A percentile compares a stretch with the other conserved stretches of the same genome.
phyloP scores from a whole-genome alignment of 2,797 vertebrate species.

The Semaprochilodus insignis region DNA sequence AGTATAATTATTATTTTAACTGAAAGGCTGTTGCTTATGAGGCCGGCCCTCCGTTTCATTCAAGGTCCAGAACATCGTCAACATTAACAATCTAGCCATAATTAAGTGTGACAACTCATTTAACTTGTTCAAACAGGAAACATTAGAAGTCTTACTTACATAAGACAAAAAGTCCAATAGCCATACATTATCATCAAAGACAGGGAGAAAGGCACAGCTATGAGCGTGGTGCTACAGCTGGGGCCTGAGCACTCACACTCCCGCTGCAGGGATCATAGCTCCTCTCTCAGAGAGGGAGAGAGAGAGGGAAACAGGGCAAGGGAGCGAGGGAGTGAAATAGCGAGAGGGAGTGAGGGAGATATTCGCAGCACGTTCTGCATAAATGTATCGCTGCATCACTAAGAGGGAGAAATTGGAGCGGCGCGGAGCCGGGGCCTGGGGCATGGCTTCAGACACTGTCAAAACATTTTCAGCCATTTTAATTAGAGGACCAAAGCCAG shows the following conservation, averaged over 20 bases:
- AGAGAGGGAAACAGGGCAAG: conserved; percentile 30
- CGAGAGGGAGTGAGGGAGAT: conserved; percentile 49
- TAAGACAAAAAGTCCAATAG: conserved; percentile 33
- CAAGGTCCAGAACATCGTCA: conserved; percentile 25
- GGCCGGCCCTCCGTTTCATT: conserved; percentile 19
- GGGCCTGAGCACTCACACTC: conserved; percentile 18
- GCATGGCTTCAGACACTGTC: conserved; percentile 64
- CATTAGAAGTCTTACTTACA: conserved; percentile 24
- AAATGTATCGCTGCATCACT: conserved; percentile 63
- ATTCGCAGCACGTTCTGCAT: conserved; percentile 62
- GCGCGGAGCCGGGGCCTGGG: conserved; percentile 53
- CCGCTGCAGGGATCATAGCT: conserved; percentile 44
- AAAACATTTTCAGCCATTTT: conserved; percentile 69
- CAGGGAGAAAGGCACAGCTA: conserved; percentile 9
- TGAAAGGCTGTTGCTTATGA: conserved; percentile 22
- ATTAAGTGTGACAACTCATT: conserved; percentile 41
- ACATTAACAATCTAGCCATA: conserved; percentile 37
- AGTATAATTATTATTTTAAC: conserved; percentile 34
- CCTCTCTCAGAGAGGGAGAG: conserved; percentile 23
- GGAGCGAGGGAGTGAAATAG: conserved; percentile 45
- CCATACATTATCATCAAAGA: conserved; percentile 26
- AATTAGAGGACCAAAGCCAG: conserved; percentile 65
- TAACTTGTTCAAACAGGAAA: conserved; percentile 32
- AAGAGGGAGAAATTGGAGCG: conserved; percentile 58
- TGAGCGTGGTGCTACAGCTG: conserved; percentile 1